phyloP scores from a whole-genome alignment of 37 sponge, comb jelly and placozoan species.

The Dysidea cf. avara region DNA sequence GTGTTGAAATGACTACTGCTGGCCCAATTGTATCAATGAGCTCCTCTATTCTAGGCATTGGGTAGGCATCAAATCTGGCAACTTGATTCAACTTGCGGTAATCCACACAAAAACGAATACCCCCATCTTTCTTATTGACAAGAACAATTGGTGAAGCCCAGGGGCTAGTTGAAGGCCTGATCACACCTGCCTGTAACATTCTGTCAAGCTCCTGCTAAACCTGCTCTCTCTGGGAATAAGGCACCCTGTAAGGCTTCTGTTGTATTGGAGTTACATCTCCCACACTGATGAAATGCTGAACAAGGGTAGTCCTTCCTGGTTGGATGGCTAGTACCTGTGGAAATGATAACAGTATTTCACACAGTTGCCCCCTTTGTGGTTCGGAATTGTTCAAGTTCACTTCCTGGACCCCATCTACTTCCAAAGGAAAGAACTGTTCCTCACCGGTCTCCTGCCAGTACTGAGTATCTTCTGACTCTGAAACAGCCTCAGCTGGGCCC shows the following conservation, averaged over 20 bases:
- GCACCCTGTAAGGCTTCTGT: constrained; percentile 37
- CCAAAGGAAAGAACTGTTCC: background rate
- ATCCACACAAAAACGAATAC: constrained; percentile 16
- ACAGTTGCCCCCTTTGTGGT: constrained; percentile 16
- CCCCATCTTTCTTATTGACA: constrained; percentile 45
- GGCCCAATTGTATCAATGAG: constrained; percentile 34
- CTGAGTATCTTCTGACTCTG: too few species aligned
- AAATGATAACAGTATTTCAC: background rate
- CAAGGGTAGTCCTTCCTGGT: constrained; percentile 35
- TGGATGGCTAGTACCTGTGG: background rate
- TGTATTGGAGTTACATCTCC: constrained; percentile 3
- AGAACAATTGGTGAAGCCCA: constrained; percentile 56
- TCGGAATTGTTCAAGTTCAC: background rate
- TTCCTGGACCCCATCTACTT: background rate
- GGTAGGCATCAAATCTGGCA: constrained; percentile 60
- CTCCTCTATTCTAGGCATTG: constrained; percentile 60
- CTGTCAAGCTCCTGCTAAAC: constrained; percentile 25
- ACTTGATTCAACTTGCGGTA: constrained; percentile 52
- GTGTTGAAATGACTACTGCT: constrained; percentile 36
- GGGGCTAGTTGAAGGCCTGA: constrained; percentile 32
- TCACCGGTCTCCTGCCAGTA: too few species aligned
- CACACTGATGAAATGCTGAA: constrained; percentile 13
- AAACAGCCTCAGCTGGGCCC: too few species aligned
- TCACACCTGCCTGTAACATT: constrained; percentile 42
- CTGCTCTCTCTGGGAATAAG: constrained; percentile 17